Evolutionary conservation across 2,888 invertebrate species (phyloP).

Genomic region (Thumatha senex): DNA sequence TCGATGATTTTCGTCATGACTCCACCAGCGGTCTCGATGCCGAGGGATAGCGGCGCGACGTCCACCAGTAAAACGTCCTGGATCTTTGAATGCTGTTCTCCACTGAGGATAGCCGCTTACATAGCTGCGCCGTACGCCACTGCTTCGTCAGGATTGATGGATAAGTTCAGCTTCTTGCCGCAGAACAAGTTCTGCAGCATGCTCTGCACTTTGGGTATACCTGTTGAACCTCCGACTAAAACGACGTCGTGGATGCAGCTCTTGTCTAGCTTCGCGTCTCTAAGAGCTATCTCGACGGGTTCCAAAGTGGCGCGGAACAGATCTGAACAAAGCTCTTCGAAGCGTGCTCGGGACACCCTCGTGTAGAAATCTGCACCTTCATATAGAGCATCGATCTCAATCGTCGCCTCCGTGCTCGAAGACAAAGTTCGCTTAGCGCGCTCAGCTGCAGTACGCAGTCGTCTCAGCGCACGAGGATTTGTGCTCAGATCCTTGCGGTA

Average conservation of each 20-base stretch:
- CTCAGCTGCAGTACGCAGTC: constrained; percentile 87
- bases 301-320: constrained; percentile 67
- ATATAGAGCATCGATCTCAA: constrained; percentile 87
- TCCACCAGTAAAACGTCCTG: constrained; percentile 7
- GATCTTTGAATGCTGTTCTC: constrained; percentile 6
- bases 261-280: constrained; percentile 89
- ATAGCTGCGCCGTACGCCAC: constrained; percentile 7
- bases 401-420: constrained; percentile 86
- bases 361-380: constrained; percentile 86
- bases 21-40: constrained; percentile 6
- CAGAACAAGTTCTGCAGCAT: constrained; percentile 5
- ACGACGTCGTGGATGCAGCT: constrained; percentile 75
- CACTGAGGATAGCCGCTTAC: constrained; percentile 4
- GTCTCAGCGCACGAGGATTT: constrained; percentile 85
- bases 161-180: constrained; percentile 6
- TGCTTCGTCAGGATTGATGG: constrained; percentile 7
- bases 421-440: constrained; percentile 88
- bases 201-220: constrained; percentile 4
- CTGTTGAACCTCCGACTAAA: constrained; percentile 4
- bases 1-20: constrained; percentile 7
- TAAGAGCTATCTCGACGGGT: constrained; percentile 88
- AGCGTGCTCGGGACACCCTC: constrained; percentile 86
- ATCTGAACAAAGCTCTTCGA: constrained; percentile 79
- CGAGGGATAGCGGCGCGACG: constrained; percentile 4
- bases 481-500: constrained; percentile 80